These are phyloP conservation scores for Halichoeres trimaculatus DNA, from an alignment of 2,113 vertebrate species.

Conservation along the genomic window DNA sequence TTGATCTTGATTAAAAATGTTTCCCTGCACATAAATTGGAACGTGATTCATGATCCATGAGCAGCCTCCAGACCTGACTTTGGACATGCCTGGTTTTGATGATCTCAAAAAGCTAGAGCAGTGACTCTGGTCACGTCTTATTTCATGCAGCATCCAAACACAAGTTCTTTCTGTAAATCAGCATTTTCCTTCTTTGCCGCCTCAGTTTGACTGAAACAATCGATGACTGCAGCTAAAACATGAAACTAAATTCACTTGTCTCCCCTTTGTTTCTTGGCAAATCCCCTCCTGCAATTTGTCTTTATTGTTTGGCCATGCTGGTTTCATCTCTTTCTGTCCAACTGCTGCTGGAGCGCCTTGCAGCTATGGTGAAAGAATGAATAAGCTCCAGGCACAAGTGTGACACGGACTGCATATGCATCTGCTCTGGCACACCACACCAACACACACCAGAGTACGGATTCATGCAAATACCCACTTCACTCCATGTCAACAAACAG, in stretches of 20 bases:
- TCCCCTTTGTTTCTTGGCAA: not conserved
- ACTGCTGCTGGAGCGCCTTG: not conserved
- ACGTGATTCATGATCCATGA: no score
- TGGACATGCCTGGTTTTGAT: no score
- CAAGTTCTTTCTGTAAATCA: not conserved
- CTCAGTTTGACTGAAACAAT: not conserved
- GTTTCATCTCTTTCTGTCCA: not conserved
- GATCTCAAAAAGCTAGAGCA: no score
- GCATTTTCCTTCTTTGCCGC: not conserved
- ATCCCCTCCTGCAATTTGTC: not conserved
- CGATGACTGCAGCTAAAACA: not conserved
- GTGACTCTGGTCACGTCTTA: not conserved
- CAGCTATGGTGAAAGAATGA: not conserved
- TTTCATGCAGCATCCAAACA: not conserved
- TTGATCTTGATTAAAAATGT: no score
- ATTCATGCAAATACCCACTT: constrained; percentile 26
- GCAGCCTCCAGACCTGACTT: no score
- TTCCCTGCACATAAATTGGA: no score
- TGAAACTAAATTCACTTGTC: no score
- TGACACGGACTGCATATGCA: not conserved
- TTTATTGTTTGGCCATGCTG: not conserved
- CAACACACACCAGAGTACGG: not conserved
- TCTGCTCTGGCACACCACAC: not conserved
- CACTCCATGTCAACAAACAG: constrained; percentile 74
- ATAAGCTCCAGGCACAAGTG: not conserved